phyloP scores from a whole-genome alignment of 2,113 vertebrate species.

The Vimba vimba region DNA sequence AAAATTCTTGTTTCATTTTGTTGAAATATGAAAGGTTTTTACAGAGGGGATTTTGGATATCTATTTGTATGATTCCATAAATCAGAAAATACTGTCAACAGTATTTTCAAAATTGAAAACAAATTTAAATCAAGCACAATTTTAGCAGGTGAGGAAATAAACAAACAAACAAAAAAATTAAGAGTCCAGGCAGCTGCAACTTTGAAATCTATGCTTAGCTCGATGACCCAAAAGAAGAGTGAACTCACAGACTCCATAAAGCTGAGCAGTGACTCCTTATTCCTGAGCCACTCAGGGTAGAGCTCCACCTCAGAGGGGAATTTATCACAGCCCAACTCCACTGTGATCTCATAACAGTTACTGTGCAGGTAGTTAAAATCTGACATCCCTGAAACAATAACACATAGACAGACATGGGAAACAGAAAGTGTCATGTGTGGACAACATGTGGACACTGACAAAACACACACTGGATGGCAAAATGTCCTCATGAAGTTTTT shows the following conservation, averaged over 20 bases:
- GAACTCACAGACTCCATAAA: conserved; percentile 89
- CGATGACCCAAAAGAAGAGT: background rate
- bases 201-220: background rate
- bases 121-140: background rate
- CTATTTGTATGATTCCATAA: too few species aligned
- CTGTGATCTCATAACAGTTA: conserved; percentile 93
- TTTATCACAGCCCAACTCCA: conserved; percentile 96
- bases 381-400: conserved; percentile 84
- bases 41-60: background rate
- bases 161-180: background rate
- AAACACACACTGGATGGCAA: background rate
- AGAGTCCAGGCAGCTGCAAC: background rate
- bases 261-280: conserved; percentile 88
- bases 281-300: conserved; percentile 89
- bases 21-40: background rate
- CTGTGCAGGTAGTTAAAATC: conserved; percentile 97
- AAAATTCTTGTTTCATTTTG: background rate
- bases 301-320: conserved; percentile 91
- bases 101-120: too few species aligned
- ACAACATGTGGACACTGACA: background rate
- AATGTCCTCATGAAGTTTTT: background rate
- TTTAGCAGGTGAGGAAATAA: background rate
- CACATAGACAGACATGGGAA: background rate
- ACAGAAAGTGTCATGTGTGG: background rate
- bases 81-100: too few species aligned